Base-by-base conservation (phyloP, 2,113 vertebrate genomes). In the Podarcis cretensis region DNA sequence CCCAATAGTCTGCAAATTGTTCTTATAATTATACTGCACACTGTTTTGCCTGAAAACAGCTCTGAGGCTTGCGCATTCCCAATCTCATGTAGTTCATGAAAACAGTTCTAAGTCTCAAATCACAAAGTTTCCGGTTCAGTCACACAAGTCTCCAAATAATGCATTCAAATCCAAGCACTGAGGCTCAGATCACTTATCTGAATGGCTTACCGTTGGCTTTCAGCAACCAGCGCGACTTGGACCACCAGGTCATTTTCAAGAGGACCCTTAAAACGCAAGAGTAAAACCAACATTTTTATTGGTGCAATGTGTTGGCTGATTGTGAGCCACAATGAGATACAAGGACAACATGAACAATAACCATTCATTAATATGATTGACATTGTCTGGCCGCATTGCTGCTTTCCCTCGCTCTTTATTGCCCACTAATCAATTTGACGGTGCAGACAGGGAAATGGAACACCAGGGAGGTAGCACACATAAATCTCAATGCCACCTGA, bases 231-330 rank as follows among this genome's bases (percentile, higher is more conserved):
- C 23, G 98, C 97, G 87, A 99, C 98, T 0, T 99, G 98, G 32
- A 99, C 96, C 48, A 99, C 98, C 89, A 98, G 94, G 91, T 99
- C 99, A 85, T 99, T 99, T 96, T 99, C 98, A 83, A 99, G 97
- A 85, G 98, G 98, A 82, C 99, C 99, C 99, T 99, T 96, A 91
- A 96, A 86, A n/a, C 79, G 92, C 35, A 90, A 93, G 25, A 79
- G 84, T 80, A 84, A 76, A 35, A 43, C 6, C 20, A 83, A 81
- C 43, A 78, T 68, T 81, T 77, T 63, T 84, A 83, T 88, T 90
- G 88, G 63, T 30, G 74, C 37, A 48, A 66, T 57, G 83, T 81
- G 43, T 6, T 43, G 78, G 80, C 30, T 86, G 59, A 80, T 71
- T 83, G 27, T 81, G 48, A 87, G 66, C 54, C 77, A 16, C 88